Percentiles rank a stretch among this genome's conserved stretches.
These are phyloP conservation scores for Polypterus bichir DNA, from an alignment of 2,113 vertebrate species.

Conservation along the genomic window DNA sequence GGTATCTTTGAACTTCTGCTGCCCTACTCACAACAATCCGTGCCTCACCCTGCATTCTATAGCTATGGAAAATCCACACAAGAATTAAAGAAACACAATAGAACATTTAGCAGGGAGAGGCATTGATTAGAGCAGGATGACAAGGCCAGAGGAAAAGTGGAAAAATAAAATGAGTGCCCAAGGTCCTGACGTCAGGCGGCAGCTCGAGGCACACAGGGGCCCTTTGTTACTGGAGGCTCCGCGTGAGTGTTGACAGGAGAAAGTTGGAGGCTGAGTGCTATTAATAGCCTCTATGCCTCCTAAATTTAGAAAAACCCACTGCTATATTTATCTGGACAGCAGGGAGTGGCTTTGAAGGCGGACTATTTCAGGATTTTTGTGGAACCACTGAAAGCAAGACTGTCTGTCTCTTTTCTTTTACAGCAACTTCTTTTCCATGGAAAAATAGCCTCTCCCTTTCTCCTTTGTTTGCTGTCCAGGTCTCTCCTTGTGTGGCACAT, in stretches of 20 bases:
- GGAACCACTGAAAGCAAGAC: not conserved
- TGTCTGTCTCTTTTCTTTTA: not conserved
- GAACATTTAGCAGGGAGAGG: not conserved
- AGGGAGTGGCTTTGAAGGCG: not conserved
- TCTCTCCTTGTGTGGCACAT: too few relatives aligned
- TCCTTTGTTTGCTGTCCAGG: slow-evolving; percentile 21
- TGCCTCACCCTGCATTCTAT: not conserved
- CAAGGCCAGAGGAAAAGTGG: not conserved
- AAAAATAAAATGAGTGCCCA: not conserved
- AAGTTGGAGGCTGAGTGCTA: not conserved
- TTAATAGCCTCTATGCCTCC: not conserved
- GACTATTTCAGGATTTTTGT: not conserved
- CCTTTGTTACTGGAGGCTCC: not conserved
- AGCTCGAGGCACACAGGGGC: not conserved
- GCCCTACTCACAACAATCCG: not conserved
- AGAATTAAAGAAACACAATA: not conserved
- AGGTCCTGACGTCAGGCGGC: not conserved
- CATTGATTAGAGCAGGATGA: not conserved
- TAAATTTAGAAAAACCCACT: not conserved
- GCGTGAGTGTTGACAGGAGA: not conserved
- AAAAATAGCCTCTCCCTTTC: slow-evolving; percentile 23
- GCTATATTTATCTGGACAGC: not conserved
- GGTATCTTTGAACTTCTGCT: too few relatives aligned
- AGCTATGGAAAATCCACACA: not conserved
- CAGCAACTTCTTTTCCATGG: not conserved